Evolutionary conservation across 1,140 invertebrate species (phyloP).

Genomic region (Pentalonia nigronervosa): DNA sequence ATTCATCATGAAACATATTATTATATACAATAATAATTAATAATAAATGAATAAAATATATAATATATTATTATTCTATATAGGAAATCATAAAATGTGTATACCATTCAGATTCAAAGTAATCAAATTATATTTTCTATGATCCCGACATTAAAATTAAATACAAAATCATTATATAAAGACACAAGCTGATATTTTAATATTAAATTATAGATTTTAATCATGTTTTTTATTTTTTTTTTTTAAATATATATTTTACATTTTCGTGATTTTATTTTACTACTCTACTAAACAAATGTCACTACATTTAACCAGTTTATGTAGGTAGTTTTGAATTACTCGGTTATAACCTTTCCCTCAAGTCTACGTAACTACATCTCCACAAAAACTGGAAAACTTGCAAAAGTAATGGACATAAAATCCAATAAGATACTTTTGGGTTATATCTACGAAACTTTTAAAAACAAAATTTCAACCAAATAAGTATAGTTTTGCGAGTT

Average conservation of each 20-base stretch:
- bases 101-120: neutral
- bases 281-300: neutral
- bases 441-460: constrained; percentile 31
- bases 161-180: neutral
- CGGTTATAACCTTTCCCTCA: neutral
- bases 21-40: no score
- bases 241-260: neutral
- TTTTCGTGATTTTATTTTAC: neutral
- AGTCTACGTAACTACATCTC: neutral
- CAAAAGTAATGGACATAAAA: constrained; percentile 38
- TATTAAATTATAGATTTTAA: neutral
- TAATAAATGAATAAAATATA: neutral
- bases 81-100: neutral
- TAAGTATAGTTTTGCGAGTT: constrained; percentile 26
- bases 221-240: neutral
- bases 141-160: neutral
- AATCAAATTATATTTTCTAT: neutral
- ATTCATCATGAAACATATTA: neutral
- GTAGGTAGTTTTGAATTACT: constrained; percentile 29
- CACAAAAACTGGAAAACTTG: constrained; percentile 7
- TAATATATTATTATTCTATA: neutral
- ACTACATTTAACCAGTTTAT: constrained; percentile 18
- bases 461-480: constrained; percentile 44
- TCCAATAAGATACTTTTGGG: constrained; percentile 23
- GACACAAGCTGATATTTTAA: neutral